Evolutionary conservation across 2,113 vertebrate genomes (phyloP).

Genomic region (Datnioides undecimradiatus): DNA sequence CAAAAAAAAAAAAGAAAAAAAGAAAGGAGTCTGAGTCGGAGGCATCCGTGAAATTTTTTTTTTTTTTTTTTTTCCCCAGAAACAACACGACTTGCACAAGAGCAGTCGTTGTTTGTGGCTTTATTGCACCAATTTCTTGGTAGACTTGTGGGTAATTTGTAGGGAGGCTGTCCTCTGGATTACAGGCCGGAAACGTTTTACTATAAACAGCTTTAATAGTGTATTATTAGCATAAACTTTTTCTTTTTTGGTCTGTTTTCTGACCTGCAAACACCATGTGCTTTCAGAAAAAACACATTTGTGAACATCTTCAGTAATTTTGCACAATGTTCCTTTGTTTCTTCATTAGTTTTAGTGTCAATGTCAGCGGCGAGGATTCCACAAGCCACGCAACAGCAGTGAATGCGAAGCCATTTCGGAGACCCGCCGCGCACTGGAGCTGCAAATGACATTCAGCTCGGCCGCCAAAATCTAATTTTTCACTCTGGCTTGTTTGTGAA

Average conservation of each 20-base stretch:
- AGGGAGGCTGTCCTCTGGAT: background rate
- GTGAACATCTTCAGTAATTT: background rate
- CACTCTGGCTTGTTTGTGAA: conserved; percentile 28
- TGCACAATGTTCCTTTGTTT: background rate
- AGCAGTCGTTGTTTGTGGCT: conserved; percentile 4
- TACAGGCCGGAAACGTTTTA: background rate
- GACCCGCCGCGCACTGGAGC: background rate
- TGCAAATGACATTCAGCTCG: background rate
- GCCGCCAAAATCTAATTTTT: conserved; percentile 9
- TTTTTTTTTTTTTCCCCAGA: too few relatives aligned
- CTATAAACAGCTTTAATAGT: background rate
- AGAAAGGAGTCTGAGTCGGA: too few relatives aligned
- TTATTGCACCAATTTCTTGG: background rate
- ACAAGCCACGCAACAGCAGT: background rate
- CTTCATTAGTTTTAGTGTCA: too few relatives aligned
- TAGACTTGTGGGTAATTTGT: conserved; percentile 1
- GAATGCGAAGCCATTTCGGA: conserved; percentile 18
- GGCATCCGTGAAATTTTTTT: conserved; percentile 22
- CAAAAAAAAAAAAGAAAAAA: background rate
- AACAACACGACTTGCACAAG: too few relatives aligned
- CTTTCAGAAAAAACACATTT: too few relatives aligned
- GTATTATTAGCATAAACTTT: background rate
- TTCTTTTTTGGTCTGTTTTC: background rate
- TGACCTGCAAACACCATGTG: background rate
- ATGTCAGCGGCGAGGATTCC: too few relatives aligned